A percentile compares a stretch with the other conserved stretches of the same genome.
These are phyloP conservation scores for Lasioglossum albipes DNA, from an alignment of 1,140 invertebrate species.

Conservation along the genomic window DNA sequence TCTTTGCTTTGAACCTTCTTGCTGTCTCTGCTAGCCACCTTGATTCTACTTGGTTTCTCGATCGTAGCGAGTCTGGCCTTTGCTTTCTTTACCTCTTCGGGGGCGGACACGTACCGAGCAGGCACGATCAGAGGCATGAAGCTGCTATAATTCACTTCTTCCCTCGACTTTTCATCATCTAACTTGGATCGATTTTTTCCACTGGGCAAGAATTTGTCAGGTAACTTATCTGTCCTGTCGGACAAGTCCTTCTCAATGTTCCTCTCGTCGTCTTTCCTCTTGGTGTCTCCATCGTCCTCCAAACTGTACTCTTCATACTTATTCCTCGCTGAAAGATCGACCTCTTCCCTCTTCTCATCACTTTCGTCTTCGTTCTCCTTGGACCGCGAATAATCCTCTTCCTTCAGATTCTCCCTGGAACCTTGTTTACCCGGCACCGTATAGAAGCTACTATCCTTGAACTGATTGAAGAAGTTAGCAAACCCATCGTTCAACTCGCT, in stretches of 20 bases:
- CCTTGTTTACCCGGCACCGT: not conserved
- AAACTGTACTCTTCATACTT: conserved; percentile 69
- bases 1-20: conserved; percentile 1
- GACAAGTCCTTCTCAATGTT: not conserved
- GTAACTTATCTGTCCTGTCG: not conserved
- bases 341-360: conserved; percentile 27
- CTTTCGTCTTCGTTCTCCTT: not conserved
- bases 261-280: not conserved
- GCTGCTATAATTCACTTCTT: conserved; percentile 64
- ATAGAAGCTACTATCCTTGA: conserved; percentile 15
- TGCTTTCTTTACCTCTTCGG: conserved; percentile 43
- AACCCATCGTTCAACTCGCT: conserved; percentile 49
- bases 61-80: not conserved
- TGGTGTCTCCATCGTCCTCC: conserved; percentile 9
- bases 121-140: conserved; percentile 66
- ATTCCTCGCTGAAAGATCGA: conserved; percentile 40
- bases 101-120: conserved; percentile 62
- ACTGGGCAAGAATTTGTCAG: not conserved
- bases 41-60: not conserved
- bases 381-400: not conserved
- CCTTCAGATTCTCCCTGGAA: not conserved
- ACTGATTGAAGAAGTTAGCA: conserved; percentile 37
- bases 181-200: not conserved
- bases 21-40: not conserved
- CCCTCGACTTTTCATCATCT: conserved; percentile 5